Evolutionary conservation across 2,888 invertebrate genomes (phyloP), one percentile per base, ranked within the genome.

Genomic region (Hypselothyrea guttata): DNA sequence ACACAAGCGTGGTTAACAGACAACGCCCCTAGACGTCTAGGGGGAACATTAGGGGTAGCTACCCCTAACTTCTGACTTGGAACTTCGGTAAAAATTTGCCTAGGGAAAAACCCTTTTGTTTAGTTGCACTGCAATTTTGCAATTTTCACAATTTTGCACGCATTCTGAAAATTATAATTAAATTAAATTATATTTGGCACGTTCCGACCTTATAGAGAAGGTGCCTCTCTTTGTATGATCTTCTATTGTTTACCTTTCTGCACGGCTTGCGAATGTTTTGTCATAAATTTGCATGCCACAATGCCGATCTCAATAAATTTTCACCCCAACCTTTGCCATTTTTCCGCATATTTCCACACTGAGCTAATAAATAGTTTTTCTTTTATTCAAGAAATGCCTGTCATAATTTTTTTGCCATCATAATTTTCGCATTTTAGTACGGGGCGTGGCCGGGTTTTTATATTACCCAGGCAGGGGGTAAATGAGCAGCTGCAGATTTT

Each of bases 251-350:
- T 81, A 69, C 65, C 75, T 78, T 82, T 78, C 63, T 42, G 61
- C 75, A 81, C 54, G 56, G 73, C 40, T 44, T 60, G 46, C 56
- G 18, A 75, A 79, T 85, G 79, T 85, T 81, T 78, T 85, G 85
- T 85, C 81, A 81, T 81, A 81, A 81, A 85, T 81, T 81, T 85
- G 79, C 81, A 83, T 82, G 56, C 37, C 71, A 83, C 81, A 83
- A 83, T 65, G 66, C 42, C 51, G 63, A 22, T 18, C 31, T 30
- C 61, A 30, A 66, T 64, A 65, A 76, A 59, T 38, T 59, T 67
- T 58, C 56, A 27, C 16, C 2, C 5, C 12, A 9, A 0, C 27
- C n/a, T 7, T n/a, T 18, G 11, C 7, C 47, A 3, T 33, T 27
- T 33, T 42, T 27, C 40, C 12, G 33, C 47, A 37, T 15, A 41